phyloP scores from a whole-genome alignment of 2,797 vertebrate genomes.

The Gadopsis marmoratus region DNA sequence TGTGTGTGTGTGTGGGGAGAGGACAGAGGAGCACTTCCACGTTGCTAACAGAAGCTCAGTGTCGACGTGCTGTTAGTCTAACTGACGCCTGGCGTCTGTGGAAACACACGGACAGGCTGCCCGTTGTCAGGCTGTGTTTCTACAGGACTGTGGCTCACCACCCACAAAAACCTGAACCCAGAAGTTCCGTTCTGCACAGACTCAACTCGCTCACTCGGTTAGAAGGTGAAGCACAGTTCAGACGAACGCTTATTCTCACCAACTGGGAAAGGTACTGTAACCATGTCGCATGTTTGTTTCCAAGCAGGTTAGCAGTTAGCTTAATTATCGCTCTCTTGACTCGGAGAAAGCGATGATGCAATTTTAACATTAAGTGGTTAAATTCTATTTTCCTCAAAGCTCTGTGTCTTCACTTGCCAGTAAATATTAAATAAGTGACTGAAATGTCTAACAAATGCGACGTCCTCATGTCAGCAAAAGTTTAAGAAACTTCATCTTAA shows the following conservation, averaged over 20 bases:
- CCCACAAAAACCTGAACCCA: conserved; percentile 38
- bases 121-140: conserved; percentile 36
- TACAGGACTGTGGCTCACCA: conserved; percentile 28
- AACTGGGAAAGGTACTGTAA: conserved; percentile 15
- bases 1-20: conserved; percentile 22
- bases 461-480: background rate
- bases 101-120: conserved; percentile 52
- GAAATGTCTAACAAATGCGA: conserved; percentile 4
- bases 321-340: background rate
- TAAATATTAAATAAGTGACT: background rate
- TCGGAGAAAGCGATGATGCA: background rate
- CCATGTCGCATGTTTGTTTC: background rate
- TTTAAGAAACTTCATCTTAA: conserved; percentile 5
- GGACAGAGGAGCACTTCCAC: conserved; percentile 40
- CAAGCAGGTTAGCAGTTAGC: background rate
- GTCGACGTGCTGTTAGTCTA: conserved; percentile 38
- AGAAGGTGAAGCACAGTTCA: conserved; percentile 60
- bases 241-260: conserved; percentile 10
- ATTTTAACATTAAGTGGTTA: background rate
- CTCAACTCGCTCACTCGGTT: background rate
- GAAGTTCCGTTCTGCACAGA: conserved; percentile 1
- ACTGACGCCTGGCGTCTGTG: conserved; percentile 46
- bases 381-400: conserved; percentile 1
- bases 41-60: conserved; percentile 54
- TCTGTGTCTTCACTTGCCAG: background rate